Evolutionary conservation across 1,140 invertebrate genomes (phyloP).

Genomic region (Fopius arisanus): DNA sequence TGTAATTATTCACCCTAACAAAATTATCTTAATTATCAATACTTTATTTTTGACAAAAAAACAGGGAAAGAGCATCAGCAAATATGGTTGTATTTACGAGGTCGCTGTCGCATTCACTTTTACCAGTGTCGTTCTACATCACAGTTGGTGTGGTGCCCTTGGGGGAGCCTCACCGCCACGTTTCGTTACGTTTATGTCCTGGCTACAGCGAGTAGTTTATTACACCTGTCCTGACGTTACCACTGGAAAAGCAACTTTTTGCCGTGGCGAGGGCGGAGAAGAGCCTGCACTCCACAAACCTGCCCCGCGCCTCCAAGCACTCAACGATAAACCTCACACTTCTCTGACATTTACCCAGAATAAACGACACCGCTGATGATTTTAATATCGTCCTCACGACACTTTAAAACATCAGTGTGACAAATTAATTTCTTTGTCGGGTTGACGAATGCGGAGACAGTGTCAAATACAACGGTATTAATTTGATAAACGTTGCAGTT

Average conservation of each 20-base stretch:
- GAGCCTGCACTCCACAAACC: neutral
- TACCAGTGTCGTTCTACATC: conserved; percentile 3
- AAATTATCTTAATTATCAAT: neutral
- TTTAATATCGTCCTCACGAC: neutral
- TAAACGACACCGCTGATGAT: neutral
- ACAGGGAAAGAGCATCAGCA: neutral
- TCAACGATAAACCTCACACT: conserved; percentile 26
- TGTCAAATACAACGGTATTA: no score
- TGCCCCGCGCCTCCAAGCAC: neutral
- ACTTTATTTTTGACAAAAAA: neutral
- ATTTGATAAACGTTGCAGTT: no score
- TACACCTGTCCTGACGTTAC: conserved; percentile 32
- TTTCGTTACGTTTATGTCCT: conserved; percentile 36
- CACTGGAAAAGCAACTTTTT: conserved; percentile 31
- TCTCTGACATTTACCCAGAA: neutral
- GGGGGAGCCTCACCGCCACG: conserved; percentile 33
- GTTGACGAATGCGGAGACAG: no score
- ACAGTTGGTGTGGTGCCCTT: conserved; percentile 25
- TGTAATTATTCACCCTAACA: neutral
- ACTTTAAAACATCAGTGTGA: neutral
- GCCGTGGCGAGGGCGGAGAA: neutral
- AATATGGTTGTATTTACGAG: conserved; percentile 5
- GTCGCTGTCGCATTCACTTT: neutral
- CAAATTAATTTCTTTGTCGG: no score
- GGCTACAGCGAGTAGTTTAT: conserved; percentile 34